These are phyloP conservation scores for Brassicogethes aeneus DNA, from an alignment of 2,888 invertebrate species.

Conservation along the genomic window DNA sequence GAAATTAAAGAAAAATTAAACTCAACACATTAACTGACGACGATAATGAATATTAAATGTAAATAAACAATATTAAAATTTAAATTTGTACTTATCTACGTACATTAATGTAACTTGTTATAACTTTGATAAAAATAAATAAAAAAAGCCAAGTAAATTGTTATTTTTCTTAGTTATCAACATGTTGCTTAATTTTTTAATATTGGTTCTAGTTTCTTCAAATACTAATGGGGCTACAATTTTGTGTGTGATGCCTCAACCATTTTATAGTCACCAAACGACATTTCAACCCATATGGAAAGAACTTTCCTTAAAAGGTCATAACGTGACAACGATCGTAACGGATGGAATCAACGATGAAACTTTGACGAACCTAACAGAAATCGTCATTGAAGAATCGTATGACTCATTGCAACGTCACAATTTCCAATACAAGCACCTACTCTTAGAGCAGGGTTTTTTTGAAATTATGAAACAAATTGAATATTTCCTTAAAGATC, in stretches of 20 bases:
- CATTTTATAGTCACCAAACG: conserved; percentile 41
- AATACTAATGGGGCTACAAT: conserved; percentile 18
- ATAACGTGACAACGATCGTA: conserved; percentile 42
- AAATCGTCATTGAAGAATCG: conserved; percentile 35
- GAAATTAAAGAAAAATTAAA: not conserved
- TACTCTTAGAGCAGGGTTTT: not conserved
- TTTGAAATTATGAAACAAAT: not conserved
- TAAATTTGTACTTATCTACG: too few relatives aligned
- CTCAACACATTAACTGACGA: too few relatives aligned
- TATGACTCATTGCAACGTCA: conserved; percentile 19
- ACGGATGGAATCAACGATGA: conserved; percentile 37
- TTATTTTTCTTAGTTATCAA: too few relatives aligned
- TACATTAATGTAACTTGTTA: too few relatives aligned
- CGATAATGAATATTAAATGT: too few relatives aligned
- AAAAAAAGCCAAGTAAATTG: too few relatives aligned
- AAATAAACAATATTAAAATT: too few relatives aligned
- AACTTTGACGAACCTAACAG: conserved; percentile 33
- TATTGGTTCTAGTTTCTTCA: too few relatives aligned
- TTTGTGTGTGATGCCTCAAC: conserved; percentile 15
- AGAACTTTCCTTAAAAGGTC: conserved; percentile 41
- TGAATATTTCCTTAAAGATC: not conserved
- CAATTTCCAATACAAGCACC: not conserved
- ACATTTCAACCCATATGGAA: conserved; percentile 40
- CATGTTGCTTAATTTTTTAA: too few relatives aligned
- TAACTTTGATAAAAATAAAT: too few relatives aligned